Evolutionary conservation across 2,888 invertebrate genomes (phyloP).

Genomic region (Furcula furcula): DNA sequence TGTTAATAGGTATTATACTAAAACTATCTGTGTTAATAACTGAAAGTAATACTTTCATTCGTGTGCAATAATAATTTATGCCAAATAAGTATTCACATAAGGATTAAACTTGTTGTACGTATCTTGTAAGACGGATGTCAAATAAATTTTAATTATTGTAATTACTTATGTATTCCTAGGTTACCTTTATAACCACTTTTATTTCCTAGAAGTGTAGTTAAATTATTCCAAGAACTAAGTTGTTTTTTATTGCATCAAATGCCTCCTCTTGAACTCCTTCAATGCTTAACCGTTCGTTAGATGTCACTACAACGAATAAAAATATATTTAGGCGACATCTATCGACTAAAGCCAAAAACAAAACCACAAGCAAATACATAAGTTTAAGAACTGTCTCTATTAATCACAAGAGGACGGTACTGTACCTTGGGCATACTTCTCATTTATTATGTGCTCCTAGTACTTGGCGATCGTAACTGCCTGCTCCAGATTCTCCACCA

Average conservation of each 20-base stretch:
- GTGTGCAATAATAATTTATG: constrained; percentile 28
- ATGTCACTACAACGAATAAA: constrained; percentile 25
- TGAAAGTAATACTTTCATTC: constrained; percentile 37
- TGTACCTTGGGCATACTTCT: constrained; percentile 5
- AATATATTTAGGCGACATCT: too few relatives aligned
- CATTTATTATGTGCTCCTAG: constrained; percentile 51
- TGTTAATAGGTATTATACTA: constrained; percentile 8
- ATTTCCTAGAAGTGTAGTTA: background rate
- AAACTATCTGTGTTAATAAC: constrained; percentile 3
- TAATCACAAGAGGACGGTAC: constrained; percentile 38
- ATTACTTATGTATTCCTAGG: too few relatives aligned
- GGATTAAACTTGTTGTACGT: background rate
- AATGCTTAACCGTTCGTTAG: too few relatives aligned
- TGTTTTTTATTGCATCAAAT: background rate
- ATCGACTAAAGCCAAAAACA: too few relatives aligned
- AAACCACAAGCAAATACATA: too few relatives aligned
- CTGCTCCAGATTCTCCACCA: constrained; percentile 81
- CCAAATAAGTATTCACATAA: constrained; percentile 4
- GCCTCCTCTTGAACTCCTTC: background rate
- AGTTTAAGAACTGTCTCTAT: too few relatives aligned
- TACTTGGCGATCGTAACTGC: constrained; percentile 78
- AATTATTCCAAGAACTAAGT: background rate
- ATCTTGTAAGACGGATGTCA: constrained; percentile 2
- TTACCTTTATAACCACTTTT: too few relatives aligned
- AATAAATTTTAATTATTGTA: too few relatives aligned